Evolutionary conservation across 2,113 vertebrate genomes (phyloP).

Genomic region (Crotalus horridus): DNA sequence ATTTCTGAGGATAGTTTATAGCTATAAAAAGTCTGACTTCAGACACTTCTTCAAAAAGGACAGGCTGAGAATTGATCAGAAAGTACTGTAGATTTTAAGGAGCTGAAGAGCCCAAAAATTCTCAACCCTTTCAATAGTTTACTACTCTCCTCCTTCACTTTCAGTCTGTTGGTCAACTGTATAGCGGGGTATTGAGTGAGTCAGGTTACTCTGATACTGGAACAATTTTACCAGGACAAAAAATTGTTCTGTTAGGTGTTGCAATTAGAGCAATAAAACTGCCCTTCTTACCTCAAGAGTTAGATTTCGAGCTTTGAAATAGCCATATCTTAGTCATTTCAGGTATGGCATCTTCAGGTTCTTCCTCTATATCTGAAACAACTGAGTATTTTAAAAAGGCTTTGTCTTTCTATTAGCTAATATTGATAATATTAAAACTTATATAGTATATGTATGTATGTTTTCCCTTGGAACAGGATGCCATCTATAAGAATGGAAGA

Average conservation of each 20-base stretch:
- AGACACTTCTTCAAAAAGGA: neutral
- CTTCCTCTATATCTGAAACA: neutral
- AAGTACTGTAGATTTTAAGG: neutral
- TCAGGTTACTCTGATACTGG: neutral
- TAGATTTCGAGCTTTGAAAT: neutral
- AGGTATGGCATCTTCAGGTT: neutral
- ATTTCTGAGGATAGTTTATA: neutral
- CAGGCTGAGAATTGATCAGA: neutral
- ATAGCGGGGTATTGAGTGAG: neutral
- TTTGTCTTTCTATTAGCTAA: neutral
- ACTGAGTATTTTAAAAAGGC: neutral
- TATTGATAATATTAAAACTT: neutral
- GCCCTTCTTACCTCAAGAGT: neutral
- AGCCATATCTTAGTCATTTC: neutral
- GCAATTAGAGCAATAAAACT: neutral
- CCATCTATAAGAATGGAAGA: neutral
- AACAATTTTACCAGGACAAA: neutral
- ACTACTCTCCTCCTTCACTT: neutral
- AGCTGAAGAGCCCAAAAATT: neutral
- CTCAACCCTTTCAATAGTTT: neutral
- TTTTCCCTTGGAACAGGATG: neutral
- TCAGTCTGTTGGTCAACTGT: neutral
- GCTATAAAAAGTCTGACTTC: neutral
- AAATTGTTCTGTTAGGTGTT: neutral
- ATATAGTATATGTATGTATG: neutral